phyloP scores from a whole-genome alignment of 2,113 vertebrate species.

The Nerophis ophidion region DNA sequence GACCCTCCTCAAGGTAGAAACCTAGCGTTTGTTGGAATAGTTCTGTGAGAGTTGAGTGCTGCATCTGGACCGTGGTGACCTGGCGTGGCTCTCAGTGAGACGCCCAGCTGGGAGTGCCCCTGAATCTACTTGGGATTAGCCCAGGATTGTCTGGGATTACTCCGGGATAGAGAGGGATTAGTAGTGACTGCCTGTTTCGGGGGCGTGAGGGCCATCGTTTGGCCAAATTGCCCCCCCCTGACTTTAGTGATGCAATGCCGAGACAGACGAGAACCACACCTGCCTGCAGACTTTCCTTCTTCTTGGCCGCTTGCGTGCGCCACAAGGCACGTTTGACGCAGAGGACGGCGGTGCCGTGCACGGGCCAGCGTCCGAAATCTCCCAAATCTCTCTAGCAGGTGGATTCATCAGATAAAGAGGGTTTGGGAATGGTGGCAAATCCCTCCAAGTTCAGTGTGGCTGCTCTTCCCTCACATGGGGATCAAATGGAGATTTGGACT shows the following conservation, averaged over 20 bases:
- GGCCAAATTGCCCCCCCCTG: constrained; percentile 68
- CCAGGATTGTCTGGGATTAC: constrained; percentile 75
- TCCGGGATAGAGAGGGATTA: constrained; percentile 72
- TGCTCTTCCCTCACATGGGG: constrained; percentile 54
- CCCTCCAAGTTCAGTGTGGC: constrained; percentile 62
- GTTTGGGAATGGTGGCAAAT: constrained; percentile 67
- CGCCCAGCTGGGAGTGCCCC: constrained; percentile 72
- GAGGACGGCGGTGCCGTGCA: constrained; percentile 34
- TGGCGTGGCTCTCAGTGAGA: constrained; percentile 64
- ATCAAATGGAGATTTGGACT: constrained; percentile 61
- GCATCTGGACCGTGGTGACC: constrained; percentile 51
- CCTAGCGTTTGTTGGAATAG: constrained; percentile 3
- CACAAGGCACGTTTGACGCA: not conserved
- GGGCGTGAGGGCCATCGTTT: constrained; percentile 64
- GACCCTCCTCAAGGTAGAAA: constrained; percentile 43
- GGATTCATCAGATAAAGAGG: constrained; percentile 72
- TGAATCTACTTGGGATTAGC: constrained; percentile 76
- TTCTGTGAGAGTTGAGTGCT: constrained; percentile 24
- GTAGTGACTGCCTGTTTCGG: constrained; percentile 73
- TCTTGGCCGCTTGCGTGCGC: constrained; percentile 24
- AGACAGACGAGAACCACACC: constrained; percentile 52
- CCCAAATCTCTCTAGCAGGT: constrained; percentile 70
- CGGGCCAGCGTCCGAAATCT: constrained; percentile 58
- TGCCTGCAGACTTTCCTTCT: constrained; percentile 50
- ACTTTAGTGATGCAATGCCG: constrained; percentile 53